Evolutionary conservation across 2,113 vertebrate species (phyloP).

Genomic region (Engystomops pustulosus): DNA sequence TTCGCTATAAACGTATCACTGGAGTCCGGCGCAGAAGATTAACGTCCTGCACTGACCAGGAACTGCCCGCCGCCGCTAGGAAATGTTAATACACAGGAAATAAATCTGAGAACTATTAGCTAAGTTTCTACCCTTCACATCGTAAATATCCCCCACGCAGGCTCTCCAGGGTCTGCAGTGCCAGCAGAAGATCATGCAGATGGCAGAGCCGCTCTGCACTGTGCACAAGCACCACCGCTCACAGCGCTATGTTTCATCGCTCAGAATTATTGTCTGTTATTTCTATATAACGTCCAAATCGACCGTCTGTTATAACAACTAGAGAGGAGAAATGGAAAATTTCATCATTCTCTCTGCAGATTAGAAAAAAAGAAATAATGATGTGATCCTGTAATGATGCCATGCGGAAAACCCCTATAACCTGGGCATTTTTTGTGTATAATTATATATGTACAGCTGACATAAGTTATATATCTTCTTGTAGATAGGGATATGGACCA

Average conservation of each 20-base stretch:
- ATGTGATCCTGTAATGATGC: neutral
- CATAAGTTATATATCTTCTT: neutral
- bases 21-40: constrained; percentile 31
- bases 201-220: constrained; percentile 60
- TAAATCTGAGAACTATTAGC: constrained; percentile 56
- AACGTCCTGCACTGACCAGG: constrained; percentile 53
- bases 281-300: constrained; percentile 49
- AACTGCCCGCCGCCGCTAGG: constrained; percentile 26
- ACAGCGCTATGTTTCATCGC: constrained; percentile 22
- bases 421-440: neutral
- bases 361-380: neutral
- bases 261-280: constrained; percentile 51
- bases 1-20: constrained; percentile 59
- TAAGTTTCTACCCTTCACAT: constrained; percentile 60
- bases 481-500: neutral
- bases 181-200: constrained; percentile 52
- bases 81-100: constrained; percentile 60
- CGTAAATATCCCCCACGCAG: constrained; percentile 63
- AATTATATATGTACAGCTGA: neutral
- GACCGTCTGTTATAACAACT: constrained; percentile 40
- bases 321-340: constrained; percentile 1
- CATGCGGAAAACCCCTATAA: neutral
- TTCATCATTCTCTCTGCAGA: constrained; percentile 9
- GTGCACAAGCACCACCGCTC: constrained; percentile 57
- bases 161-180: constrained; percentile 56